Conservation (phyloP, 53 echinoderm and acorn worm species). For the Echinarachnius parma region DNA sequence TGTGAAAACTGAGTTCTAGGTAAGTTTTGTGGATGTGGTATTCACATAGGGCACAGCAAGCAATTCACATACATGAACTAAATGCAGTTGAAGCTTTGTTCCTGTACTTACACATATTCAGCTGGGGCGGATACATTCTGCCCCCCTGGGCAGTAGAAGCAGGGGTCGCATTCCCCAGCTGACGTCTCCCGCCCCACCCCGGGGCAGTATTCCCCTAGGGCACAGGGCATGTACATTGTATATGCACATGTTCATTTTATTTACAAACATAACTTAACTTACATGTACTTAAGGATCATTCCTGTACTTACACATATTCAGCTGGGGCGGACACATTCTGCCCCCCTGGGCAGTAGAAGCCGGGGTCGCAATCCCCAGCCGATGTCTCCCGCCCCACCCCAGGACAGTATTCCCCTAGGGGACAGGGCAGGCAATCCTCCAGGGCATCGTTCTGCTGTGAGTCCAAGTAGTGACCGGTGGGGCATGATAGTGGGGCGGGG, state of each 20-base stretch:
- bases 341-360: conserved; percentile 91
- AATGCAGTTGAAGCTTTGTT: no score
- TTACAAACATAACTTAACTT: no score
- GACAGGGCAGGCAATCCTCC: conserved; percentile 74
- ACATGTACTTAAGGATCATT: background rate
- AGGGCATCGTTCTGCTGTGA: conserved; percentile 65
- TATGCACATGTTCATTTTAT: no score
- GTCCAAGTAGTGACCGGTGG: conserved; percentile 79
- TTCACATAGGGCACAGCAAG: no score
- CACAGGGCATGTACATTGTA: conserved; percentile 78
- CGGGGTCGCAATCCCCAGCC: conserved; percentile 70
- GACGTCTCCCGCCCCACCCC: conserved; percentile 72
- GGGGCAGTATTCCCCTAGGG: conserved; percentile 84
- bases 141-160: conserved; percentile 91
- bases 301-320: conserved; percentile 69
- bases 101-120: conserved; percentile 72
- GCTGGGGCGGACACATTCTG: conserved; percentile 88
- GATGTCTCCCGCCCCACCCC: conserved; percentile 72
- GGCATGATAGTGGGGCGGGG: conserved; percentile 66
- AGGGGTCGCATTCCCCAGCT: conserved; percentile 68
- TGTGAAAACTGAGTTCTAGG: no score
- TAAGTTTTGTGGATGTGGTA: no score
- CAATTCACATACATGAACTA: no score
- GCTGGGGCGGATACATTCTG: conserved; percentile 88
- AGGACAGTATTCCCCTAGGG: conserved; percentile 81